Base-by-base conservation (phyloP, 2,797 vertebrate species). In the Tragopan temminckii region DNA sequence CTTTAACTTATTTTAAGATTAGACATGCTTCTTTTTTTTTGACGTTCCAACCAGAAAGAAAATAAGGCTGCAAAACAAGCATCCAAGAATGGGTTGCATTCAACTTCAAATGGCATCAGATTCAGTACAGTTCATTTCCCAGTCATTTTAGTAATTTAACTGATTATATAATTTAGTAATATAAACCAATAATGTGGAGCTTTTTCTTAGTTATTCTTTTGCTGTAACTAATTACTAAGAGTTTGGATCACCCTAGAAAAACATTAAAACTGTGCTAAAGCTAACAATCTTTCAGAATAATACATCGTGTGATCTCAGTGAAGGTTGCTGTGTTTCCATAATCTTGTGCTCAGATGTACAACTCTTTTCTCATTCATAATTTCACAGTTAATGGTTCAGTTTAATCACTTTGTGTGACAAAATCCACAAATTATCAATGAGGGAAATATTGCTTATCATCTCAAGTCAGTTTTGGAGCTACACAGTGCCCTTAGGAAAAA, bases 221-320 rank as follows among this genome's bases (percentile, higher is more conserved):
- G 17, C n/a, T 21, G 29, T 36, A 79, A 36, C 5, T 35, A 27
- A 45, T 50, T 63, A 25, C 20, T 31, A 27, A 83, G 7, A 27
- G 13, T 67, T 83, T 29, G 5, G 31, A 42, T 13, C 1, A 42
- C 31, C 23, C 75, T 64, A 48, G 36, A 42, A 82, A 48, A 80
- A 52, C 13, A 31, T 33, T 40, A 7, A 14, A 42, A 21, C 8
- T 63, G 9, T 69, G 89, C n/a, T 29, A 21, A 67, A 77, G 9
- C 23, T 53, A 40, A 14, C 45, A 24, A 50, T 66, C 8, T 52
- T 46, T 31, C 16, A 67, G n/a, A 63, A 78, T 20, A 59, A 77
- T 8, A 81, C 1, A 3, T 66, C 2, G 1, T 25, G 10, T 55
- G 6, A 8, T 61, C 10, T 69, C 9, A 48, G 1, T 62, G 21